phyloP scores from a whole-genome alignment of 2,888 invertebrate genomes.

The Geophilus truncorum region DNA sequence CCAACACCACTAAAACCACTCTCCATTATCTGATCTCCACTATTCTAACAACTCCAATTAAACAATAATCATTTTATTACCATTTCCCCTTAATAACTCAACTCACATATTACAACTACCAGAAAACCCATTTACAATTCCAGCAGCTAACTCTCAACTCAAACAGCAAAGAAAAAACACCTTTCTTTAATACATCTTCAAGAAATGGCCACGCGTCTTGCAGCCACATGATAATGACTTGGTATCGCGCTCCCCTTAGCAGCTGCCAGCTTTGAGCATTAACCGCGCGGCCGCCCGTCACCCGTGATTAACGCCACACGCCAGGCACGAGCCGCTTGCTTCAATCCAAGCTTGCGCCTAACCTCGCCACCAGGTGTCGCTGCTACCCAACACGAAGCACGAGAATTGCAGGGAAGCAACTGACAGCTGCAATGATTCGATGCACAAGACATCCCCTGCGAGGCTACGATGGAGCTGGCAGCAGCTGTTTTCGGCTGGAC shows the following conservation, averaged over 20 bases:
- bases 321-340: constrained; percentile 30
- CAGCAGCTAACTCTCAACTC: too few relatives aligned
- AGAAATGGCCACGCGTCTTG: background rate
- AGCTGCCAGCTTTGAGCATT: background rate
- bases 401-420: background rate
- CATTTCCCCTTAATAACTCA: too few relatives aligned
- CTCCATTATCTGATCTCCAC: too few relatives aligned
- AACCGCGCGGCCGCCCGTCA: constrained; percentile 25
- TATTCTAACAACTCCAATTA: too few relatives aligned
- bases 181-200: background rate
- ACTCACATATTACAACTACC: too few relatives aligned
- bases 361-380: background rate
- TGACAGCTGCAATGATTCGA: background rate
- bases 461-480: background rate
- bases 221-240: background rate
- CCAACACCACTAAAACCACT: too few relatives aligned
- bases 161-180: too few relatives aligned
- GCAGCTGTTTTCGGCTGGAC: constrained; percentile 25
- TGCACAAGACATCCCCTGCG: background rate
- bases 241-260: background rate
- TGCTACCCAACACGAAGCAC: background rate
- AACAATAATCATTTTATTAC: too few relatives aligned
- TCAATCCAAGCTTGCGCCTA: constrained; percentile 1
- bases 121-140: too few relatives aligned
- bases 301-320: constrained; percentile 32